These are phyloP conservation scores for Leucoraja ocellata DNA, from an alignment of 2,797 vertebrate species.

Conservation along the genomic window DNA sequence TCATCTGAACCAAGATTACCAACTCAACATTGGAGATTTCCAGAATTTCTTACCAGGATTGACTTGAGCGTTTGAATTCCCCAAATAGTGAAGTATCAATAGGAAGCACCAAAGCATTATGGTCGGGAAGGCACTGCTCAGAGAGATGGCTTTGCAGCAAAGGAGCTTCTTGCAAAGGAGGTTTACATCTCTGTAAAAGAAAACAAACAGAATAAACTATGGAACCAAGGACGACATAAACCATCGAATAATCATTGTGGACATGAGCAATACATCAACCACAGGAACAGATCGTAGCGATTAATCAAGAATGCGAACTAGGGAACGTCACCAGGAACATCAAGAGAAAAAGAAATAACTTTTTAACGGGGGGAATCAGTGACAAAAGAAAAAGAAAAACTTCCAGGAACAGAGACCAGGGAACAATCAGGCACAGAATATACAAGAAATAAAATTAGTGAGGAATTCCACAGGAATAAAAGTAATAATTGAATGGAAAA, in stretches of 20 bases:
- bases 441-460: background rate
- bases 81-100: constrained; percentile 63
- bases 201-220: background rate
- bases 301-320: too few species aligned
- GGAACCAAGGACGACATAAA: background rate
- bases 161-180: background rate
- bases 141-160: background rate
- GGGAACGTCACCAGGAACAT: too few species aligned
- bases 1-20: background rate
- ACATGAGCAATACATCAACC: too few species aligned
- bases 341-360: too few species aligned
- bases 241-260: too few species aligned
- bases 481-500: background rate
- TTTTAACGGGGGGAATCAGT: too few species aligned
- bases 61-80: constrained; percentile 64
- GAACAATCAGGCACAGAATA: background rate
- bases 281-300: too few species aligned
- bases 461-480: background rate
- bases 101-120: constrained; percentile 81
- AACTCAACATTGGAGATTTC: background rate
- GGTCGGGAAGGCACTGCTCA: constrained; percentile 47
- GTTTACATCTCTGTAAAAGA: constrained; percentile 26
- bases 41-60: constrained; percentile 66
- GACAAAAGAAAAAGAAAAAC: background rate
- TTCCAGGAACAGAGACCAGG: background rate